Percentiles rank a stretch among this genome's conserved stretches.
Conservation (phyloP, 2,888 invertebrate species). For the Eupithecia inturbata region DNA sequence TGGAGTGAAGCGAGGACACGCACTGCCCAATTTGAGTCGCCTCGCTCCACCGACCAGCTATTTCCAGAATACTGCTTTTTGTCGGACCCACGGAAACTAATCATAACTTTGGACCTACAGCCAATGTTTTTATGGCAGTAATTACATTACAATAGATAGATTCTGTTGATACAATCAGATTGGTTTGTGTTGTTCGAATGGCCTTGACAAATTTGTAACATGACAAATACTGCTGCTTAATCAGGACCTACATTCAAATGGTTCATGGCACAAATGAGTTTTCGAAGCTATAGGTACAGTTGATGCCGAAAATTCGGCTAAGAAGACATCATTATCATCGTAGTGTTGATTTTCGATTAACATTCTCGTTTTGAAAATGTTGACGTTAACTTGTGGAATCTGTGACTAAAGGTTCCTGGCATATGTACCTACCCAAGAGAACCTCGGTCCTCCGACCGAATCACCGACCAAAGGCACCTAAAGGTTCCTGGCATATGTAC, state of each 20-base stretch:
- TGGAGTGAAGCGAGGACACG: constrained; percentile 63
- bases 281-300: not conserved
- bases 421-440: too few species aligned
- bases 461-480: too few species aligned
- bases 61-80: constrained; percentile 56
- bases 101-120: constrained; percentile 7
- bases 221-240: not conserved
- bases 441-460: too few species aligned
- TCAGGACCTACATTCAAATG: not conserved
- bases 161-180: constrained; percentile 9
- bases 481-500: too few species aligned
- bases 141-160: constrained; percentile 9
- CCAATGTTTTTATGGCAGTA: constrained; percentile 3
- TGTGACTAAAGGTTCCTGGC: too few species aligned
- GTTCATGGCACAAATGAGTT: not conserved
- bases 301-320: not conserved
- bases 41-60: constrained; percentile 63
- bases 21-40: constrained; percentile 61
- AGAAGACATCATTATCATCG: not conserved
- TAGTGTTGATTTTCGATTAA: not conserved
- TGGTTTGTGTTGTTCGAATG: constrained; percentile 10
- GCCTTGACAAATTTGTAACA: constrained; percentile 10
- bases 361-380: not conserved
- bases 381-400: too few species aligned
- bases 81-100: constrained; percentile 43